These are phyloP conservation scores for Pangasius djambal DNA, from an alignment of 2,797 vertebrate genomes.

Conservation along the genomic window DNA sequence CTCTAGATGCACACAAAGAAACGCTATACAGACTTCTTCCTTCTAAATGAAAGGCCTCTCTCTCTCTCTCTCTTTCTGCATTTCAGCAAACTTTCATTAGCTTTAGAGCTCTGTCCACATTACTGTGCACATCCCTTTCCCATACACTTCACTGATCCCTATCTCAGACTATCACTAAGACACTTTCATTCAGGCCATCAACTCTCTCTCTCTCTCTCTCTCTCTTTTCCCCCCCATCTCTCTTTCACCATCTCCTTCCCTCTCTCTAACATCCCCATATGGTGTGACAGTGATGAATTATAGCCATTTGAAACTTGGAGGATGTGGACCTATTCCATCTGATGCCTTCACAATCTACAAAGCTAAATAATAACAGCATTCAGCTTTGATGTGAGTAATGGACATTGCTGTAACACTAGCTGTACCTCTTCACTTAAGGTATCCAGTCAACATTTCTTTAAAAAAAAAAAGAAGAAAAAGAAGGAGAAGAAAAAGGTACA, in stretches of 20 bases:
- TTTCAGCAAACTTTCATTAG: slow-evolving; percentile 33
- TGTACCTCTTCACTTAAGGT: background rate
- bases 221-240: background rate
- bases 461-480: background rate
- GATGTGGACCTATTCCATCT: background rate
- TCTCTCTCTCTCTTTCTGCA: background rate
- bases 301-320: background rate
- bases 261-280: background rate
- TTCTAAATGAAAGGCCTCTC: background rate
- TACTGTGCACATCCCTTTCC: slow-evolving; percentile 20
- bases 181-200: slow-evolving; percentile 24
- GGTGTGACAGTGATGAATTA: slow-evolving; percentile 14
- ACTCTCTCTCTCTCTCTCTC: background rate
- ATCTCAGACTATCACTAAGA: slow-evolving; percentile 32
- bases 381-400: slow-evolving; percentile 27
- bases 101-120: slow-evolving; percentile 18
- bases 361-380: slow-evolving; percentile 12
- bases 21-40: background rate
- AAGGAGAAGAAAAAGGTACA: background rate
- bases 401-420: background rate
- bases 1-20: background rate
- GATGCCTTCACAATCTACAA: slow-evolving; percentile 1
- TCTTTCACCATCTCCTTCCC: background rate
- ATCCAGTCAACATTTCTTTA: background rate
- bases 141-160: slow-evolving; percentile 31